These are phyloP conservation scores for Bombus cullumanus DNA, from an alignment of 1,140 invertebrate genomes.

Conservation along the genomic window DNA sequence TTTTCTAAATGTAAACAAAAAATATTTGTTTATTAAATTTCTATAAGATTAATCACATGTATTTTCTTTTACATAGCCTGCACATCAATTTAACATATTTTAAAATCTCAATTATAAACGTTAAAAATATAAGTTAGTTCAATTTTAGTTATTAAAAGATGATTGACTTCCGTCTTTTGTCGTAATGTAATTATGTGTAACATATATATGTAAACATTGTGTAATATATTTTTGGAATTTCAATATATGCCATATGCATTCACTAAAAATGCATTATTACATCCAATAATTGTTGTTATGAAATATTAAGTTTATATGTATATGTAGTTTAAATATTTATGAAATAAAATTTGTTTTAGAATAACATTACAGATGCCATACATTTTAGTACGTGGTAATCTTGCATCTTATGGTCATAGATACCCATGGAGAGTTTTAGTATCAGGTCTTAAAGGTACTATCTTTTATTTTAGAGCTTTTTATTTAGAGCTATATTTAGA, in stretches of 20 bases:
- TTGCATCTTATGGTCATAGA: slow-evolving; percentile 91
- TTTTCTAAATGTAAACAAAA: too few species aligned
- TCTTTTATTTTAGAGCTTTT: slow-evolving; percentile 20
- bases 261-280: neutral
- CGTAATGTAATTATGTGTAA: neutral
- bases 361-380: slow-evolving; percentile 88
- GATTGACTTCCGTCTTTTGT: neutral
- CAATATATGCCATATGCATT: neutral
- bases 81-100: too few species aligned
- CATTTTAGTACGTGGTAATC: slow-evolving; percentile 93
- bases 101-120: neutral
- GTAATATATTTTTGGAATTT: neutral
- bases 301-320: neutral
- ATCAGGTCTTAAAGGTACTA: slow-evolving; percentile 90
- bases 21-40: too few species aligned
- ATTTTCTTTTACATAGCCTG: too few species aligned
- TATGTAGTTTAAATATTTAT: neutral
- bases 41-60: too few species aligned
- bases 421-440: slow-evolving; percentile 93
- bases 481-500: too few species aligned
- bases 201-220: neutral
- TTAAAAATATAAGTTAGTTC: neutral
- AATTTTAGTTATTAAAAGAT: too few species aligned
- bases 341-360: slow-evolving; percentile 67
- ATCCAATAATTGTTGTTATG: neutral